These are phyloP conservation scores for Peromyscus melanophrys DNA, from an alignment of 2,797 vertebrate genomes.

Conservation along the genomic window DNA sequence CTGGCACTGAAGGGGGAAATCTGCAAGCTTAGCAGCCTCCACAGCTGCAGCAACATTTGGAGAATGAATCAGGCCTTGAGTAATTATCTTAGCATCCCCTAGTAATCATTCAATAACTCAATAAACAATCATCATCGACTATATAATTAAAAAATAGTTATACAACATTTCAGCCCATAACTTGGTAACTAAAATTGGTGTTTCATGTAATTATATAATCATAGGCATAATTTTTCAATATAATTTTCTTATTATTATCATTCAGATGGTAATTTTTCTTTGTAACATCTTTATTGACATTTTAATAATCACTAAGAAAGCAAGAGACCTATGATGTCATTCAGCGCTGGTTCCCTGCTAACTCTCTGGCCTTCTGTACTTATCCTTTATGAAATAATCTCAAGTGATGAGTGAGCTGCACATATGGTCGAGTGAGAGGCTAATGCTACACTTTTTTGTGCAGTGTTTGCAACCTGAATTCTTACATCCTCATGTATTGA, in stretches of 20 bases:
- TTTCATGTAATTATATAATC: conserved; percentile 30
- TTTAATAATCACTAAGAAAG: conserved; percentile 37
- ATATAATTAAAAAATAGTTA: conserved; percentile 64
- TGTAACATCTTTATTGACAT: conserved; percentile 34
- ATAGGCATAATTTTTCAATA: conserved; percentile 49
- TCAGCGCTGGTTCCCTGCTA: not conserved
- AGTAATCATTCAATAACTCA: conserved; percentile 57
- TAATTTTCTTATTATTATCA: not conserved
- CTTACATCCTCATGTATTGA: not conserved
- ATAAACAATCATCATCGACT: conserved; percentile 38
- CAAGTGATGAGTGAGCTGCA: not conserved
- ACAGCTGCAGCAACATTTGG: not conserved
- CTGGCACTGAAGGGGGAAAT: not conserved
- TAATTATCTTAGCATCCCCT: conserved; percentile 7
- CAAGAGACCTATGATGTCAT: not conserved
- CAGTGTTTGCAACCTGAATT: not conserved
- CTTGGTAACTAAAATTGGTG: conserved; percentile 38
- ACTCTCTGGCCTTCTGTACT: not conserved
- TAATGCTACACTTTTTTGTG: not conserved
- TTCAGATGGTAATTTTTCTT: not conserved
- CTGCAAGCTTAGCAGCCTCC: not conserved
- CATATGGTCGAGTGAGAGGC: not conserved
- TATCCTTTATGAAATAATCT: not conserved
- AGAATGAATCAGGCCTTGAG: conserved; percentile 28
- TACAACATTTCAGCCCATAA: conserved; percentile 3